Evolutionary conservation across 2,797 vertebrate species (phyloP).

Genomic region (Pterois miles): DNA sequence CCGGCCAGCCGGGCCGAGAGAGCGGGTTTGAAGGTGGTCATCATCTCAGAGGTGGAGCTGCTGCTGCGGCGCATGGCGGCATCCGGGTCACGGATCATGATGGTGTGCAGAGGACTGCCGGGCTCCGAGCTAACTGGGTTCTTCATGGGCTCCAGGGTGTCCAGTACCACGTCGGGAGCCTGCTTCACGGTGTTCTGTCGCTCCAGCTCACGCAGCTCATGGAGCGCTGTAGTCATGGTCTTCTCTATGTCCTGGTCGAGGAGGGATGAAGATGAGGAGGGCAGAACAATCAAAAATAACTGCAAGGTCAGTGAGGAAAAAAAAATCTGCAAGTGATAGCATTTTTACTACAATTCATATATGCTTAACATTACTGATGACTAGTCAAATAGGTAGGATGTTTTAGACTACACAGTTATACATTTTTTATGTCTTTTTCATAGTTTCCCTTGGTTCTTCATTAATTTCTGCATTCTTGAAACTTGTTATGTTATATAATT

Average conservation of each 20-base stretch:
- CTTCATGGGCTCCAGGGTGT: constrained; percentile 96
- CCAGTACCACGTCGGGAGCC: constrained; percentile 95
- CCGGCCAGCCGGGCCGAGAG: constrained; percentile 91
- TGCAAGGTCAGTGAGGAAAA: background rate
- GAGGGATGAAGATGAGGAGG: background rate
- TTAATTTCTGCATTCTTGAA: background rate
- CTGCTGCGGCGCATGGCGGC: constrained; percentile 96
- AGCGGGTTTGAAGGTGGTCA: constrained; percentile 97
- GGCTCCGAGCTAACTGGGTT: constrained; percentile 91
- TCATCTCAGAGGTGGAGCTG: constrained; percentile 95
- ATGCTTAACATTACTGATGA: background rate
- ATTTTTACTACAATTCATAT: background rate
- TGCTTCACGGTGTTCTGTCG: constrained; percentile 96
- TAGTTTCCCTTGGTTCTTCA: background rate
- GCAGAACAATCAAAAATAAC: background rate
- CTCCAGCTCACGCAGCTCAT: constrained; percentile 95
- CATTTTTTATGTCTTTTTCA: background rate
- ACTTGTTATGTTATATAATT: background rate
- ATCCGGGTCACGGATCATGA: constrained; percentile 95
- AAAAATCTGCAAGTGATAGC: background rate
- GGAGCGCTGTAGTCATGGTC: constrained; percentile 97
- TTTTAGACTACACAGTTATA: background rate
- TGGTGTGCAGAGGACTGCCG: constrained; percentile 95
- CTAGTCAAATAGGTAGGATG: background rate
- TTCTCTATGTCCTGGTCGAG: constrained; percentile 94